Evolutionary conservation across 2,797 vertebrate genomes (phyloP), one percentile per base, ranked within the genome.

Genomic region (Taeniopygia guttata): DNA sequence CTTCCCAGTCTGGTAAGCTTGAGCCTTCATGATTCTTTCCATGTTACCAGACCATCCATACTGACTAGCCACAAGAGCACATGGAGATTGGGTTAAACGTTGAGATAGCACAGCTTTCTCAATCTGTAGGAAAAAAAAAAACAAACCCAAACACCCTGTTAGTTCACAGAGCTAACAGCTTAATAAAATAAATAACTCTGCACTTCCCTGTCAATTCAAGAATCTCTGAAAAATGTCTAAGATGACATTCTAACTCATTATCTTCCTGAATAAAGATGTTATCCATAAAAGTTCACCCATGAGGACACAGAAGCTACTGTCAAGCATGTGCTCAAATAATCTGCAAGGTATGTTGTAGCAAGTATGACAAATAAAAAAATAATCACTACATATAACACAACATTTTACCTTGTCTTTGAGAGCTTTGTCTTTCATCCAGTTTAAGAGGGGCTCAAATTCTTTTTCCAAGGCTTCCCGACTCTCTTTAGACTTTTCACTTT

Each of bases 21-120:
- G 99, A 56, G 99, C 99, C 96, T 99, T 99, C 99, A 99, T 99
- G 95, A 99, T 99, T 93, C 99, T 98, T 97, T 99, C 99, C 99
- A 99, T 99, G 97, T 99, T 99, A 89, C 99, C 99, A 86, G 99
- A 99, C 99, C 99, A 99, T 60, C 99, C 99, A 3, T 99, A 99
- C 96, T 99, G 99, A 97, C 99, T 99, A 84, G 99, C 99, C 69
- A 99, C 98, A 70, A 99, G 97, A 59, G 99, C 99, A 73, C 99
- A 99, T 0, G 99, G 99, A 16, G 99, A 99, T 38, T 98, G 97
- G 2, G 99, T 99, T 74, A 99, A 97, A 83, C 99, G 99, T 96
- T 99, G 99, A 52, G 99, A 99, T 5, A 99, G 94, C 59, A 99
- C 80, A 8, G 99, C 99, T 97, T 99, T 99, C 97, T 99, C 99